Evolutionary conservation across 2,888 invertebrate species (phyloP), one percentile per base, ranked within the genome.

Genomic region (Strigamia maritima): DNA sequence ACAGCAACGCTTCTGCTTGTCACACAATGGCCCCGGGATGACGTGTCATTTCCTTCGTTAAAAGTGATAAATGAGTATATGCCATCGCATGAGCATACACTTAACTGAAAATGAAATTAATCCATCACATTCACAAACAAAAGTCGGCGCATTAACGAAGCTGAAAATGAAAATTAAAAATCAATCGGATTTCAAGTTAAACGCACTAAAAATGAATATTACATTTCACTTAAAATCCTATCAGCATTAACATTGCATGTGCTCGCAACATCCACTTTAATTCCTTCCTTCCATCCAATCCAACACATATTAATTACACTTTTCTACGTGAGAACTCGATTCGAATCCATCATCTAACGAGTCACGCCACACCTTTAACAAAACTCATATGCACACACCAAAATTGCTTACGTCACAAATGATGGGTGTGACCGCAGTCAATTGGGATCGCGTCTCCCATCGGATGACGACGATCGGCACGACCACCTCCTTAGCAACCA

Each of bases 391-490:
- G 70, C 70, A 70, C 70, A 70, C 10, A 70, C 26, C 70, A 24
- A 70, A 70, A 70, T 28, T 70, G 70, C 70, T 70, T 70, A 70
- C 70, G 70, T 70, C 70, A 70, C 70, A 70, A 70, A 70, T 70
- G 70, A 70, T 70, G 70, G 70, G 70, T 70, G 70, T 70, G 70
- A 70, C 70, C 70, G 70, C 70, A 70, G 70, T 70, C 70, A 28
- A 70, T 70, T 70, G 70, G 70, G 70, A 70, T 70, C 70, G 70
- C 70, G 70, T 28, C 70, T 54, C 54, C 54, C 54, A 54, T 54
- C 54, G 54, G 70, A 70, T 28, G 70, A 54, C 70, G 70, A 28
- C 70, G 70, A 70, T 70, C 70, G 70, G n/a, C 70, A 70, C 70
- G 3, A 28, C 26, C 26, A 70, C 16, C 70, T 70, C 70, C 70